Conservation (phyloP, 2,113 vertebrate genomes). For the Malurus melanocephalus region DNA sequence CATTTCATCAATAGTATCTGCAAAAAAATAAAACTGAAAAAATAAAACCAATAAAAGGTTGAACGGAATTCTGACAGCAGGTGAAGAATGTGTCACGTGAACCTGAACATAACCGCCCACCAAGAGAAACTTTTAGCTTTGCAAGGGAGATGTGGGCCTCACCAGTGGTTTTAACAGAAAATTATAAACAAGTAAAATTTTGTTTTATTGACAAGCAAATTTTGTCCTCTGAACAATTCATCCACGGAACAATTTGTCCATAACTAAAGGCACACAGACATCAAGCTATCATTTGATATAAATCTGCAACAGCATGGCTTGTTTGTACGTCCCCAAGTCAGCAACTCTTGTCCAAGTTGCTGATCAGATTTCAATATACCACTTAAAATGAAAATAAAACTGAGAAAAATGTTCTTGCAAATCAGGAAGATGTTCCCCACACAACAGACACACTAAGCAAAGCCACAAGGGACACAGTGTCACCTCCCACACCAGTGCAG, state of each 20-base stretch:
- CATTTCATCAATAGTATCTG: neutral
- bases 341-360: rapidly evolving
- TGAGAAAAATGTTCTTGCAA: neutral
- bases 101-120: neutral
- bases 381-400: neutral
- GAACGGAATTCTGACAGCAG: neutral
- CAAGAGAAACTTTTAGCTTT: neutral
- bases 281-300: neutral
- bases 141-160: neutral
- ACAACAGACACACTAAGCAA: rapidly evolving
- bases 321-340: neutral
- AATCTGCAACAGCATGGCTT: neutral
- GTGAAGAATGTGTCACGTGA: neutral
- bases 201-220: neutral
- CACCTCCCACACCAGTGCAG: neutral
- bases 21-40: neutral
- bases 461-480: neutral
- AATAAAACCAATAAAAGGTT: neutral
- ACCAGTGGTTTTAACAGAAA: neutral
- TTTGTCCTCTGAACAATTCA: neutral
- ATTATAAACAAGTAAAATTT: neutral
- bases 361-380: neutral
- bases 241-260: neutral
- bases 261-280: neutral
- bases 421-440: neutral